Evolutionary conservation across 2,797 vertebrate genomes (phyloP).

Genomic region (Pygocentrus nattereri): DNA sequence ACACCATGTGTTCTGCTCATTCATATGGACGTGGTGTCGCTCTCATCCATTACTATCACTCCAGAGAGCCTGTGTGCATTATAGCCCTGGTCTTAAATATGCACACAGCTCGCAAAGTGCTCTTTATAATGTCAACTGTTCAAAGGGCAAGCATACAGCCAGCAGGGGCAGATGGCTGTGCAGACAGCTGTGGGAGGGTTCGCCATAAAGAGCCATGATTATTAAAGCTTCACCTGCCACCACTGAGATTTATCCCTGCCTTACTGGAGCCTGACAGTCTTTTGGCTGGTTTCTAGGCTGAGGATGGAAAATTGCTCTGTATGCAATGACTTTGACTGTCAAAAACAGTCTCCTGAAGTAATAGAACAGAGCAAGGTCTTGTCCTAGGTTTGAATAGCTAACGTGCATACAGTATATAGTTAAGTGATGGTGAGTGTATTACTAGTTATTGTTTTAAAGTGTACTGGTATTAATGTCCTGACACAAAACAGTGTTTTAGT

Average conservation of each 20-base stretch:
- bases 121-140: constrained; percentile 63
- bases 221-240: constrained; percentile 37
- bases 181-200: constrained; percentile 24
- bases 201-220: constrained; percentile 39
- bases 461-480: too few relatives aligned
- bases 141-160: constrained; percentile 57
- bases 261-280: background rate
- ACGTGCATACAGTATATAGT: background rate
- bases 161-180: constrained; percentile 25
- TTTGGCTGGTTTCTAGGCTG: background rate
- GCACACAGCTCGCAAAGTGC: constrained; percentile 53
- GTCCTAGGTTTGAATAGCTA: constrained; percentile 10
- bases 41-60: constrained; percentile 48
- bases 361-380: background rate
- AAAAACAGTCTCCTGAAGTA: constrained; percentile 3
- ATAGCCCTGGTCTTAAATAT: constrained; percentile 56
- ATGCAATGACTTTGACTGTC: constrained; percentile 17
- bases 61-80: constrained; percentile 41
- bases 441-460: too few relatives aligned
- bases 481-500: too few relatives aligned
- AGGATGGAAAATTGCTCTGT: constrained; percentile 8
- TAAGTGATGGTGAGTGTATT: background rate
- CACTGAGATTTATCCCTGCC: constrained; percentile 26
- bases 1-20: constrained; percentile 30
- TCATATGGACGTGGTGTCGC: constrained; percentile 43